phyloP scores from a whole-genome alignment of 2,113 vertebrate genomes.

The Odocoileus hemionus region DNA sequence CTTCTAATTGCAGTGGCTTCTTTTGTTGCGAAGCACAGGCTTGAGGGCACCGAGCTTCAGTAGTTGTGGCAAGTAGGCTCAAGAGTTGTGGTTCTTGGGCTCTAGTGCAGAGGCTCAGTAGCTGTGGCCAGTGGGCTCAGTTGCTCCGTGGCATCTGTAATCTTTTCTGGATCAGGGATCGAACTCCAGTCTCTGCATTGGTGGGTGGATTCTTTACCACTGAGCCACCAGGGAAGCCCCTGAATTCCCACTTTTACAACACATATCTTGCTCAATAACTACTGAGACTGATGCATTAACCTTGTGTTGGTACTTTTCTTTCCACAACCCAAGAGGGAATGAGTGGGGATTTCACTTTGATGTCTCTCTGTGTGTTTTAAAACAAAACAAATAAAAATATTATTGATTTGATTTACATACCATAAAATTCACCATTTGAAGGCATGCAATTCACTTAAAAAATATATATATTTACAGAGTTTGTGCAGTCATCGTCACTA shows the following conservation, averaged over 20 bases:
- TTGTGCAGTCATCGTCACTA: not conserved
- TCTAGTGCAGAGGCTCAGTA: not conserved
- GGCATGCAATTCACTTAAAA: not conserved
- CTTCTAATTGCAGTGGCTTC: not conserved
- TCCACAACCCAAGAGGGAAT: not conserved
- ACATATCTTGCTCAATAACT: not conserved
- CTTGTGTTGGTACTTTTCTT: slow-evolving; percentile 1
- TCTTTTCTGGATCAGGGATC: not conserved
- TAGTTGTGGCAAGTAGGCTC: not conserved
- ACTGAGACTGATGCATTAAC: not conserved
- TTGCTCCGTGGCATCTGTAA: not conserved
- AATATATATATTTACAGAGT: not conserved
- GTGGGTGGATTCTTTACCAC: not conserved
- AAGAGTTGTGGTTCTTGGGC: not conserved
- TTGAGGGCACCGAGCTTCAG: not conserved
- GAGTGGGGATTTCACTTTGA: not conserved
- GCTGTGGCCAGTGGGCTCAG: not conserved
- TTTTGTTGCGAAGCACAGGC: not conserved
- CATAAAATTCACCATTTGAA: not conserved
- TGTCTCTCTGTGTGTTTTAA: not conserved
- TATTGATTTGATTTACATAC: not conserved
- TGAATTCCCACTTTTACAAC: not conserved
- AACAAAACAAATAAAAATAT: not conserved
- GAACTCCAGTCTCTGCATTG: not conserved
- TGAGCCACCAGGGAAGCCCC: not conserved